phyloP scores from a whole-genome alignment of 2,797 vertebrate species.

The Macrochelys suwanniensis region DNA sequence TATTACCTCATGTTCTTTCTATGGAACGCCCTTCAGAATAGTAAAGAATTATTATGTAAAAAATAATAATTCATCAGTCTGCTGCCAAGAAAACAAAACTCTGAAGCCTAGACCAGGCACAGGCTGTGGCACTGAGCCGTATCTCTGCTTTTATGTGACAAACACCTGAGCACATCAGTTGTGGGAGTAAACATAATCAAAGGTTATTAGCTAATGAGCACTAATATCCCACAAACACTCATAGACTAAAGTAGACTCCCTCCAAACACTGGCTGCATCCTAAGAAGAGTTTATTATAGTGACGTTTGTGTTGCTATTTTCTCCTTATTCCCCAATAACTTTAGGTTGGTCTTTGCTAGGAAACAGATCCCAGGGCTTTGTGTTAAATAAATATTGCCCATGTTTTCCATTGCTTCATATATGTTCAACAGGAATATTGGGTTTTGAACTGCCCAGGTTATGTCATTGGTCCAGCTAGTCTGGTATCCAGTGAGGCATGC shows the following conservation, averaged over 20 bases:
- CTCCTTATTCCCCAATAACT: neutral
- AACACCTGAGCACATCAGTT: conserved; percentile 67
- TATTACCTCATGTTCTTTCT: conserved; percentile 66
- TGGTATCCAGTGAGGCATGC: neutral
- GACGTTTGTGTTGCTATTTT: neutral
- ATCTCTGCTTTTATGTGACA: conserved; percentile 56
- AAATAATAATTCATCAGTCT: conserved; percentile 61
- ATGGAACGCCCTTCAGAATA: conserved; percentile 58
- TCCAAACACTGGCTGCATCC: conserved; percentile 13
- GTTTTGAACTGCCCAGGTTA: neutral
- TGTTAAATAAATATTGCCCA: neutral
- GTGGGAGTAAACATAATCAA: conserved; percentile 70
- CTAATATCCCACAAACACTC: conserved; percentile 61
- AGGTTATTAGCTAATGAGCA: conserved; percentile 70
- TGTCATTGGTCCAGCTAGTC: neutral
- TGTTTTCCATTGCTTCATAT: neutral
- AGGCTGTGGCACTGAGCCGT: conserved; percentile 39
- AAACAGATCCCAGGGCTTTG: neutral
- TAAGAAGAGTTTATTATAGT: conserved; percentile 21
- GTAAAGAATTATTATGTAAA: conserved; percentile 49
- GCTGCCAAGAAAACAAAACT: conserved; percentile 70
- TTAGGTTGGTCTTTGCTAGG: neutral
- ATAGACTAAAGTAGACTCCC: conserved; percentile 24
- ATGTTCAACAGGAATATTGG: neutral
- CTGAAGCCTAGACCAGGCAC: conserved; percentile 44